phyloP scores from a whole-genome alignment of 2,797 vertebrate genomes.

The Siniperca undulata region DNA sequence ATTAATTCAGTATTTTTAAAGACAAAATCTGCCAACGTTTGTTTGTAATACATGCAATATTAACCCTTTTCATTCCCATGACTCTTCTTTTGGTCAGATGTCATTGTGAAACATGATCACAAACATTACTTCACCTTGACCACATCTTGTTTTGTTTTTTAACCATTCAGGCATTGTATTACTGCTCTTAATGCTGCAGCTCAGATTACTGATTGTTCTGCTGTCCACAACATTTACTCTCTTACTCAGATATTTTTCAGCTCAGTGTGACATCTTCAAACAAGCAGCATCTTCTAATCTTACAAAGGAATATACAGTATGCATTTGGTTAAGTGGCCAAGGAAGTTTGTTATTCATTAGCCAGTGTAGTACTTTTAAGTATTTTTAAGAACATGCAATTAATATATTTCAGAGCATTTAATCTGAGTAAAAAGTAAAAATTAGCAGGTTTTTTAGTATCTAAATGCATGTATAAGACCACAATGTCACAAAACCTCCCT shows the following conservation, averaged over 20 bases:
- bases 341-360: neutral
- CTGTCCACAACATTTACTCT: neutral
- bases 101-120: constrained; percentile 26
- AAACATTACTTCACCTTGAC: constrained; percentile 44
- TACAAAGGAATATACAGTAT: neutral
- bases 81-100: constrained; percentile 11
- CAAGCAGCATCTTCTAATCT: neutral
- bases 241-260: constrained; percentile 18
- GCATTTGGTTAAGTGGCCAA: no score
- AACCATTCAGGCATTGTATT: constrained; percentile 49
- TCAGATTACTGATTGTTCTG: constrained; percentile 68
- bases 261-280: neutral
- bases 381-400: neutral
- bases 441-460: neutral
- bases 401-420: neutral
- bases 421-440: neutral
- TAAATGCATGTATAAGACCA: neutral
- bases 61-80: neutral
- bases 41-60: neutral
- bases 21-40: neutral
- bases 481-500: no score
- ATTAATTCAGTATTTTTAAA: neutral
- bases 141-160: constrained; percentile 40
- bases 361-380: neutral
- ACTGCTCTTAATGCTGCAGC: constrained; percentile 25